These are phyloP conservation scores for Apodemus speciosus DNA, from an alignment of 2,113 vertebrate genomes.

Conservation along the genomic window DNA sequence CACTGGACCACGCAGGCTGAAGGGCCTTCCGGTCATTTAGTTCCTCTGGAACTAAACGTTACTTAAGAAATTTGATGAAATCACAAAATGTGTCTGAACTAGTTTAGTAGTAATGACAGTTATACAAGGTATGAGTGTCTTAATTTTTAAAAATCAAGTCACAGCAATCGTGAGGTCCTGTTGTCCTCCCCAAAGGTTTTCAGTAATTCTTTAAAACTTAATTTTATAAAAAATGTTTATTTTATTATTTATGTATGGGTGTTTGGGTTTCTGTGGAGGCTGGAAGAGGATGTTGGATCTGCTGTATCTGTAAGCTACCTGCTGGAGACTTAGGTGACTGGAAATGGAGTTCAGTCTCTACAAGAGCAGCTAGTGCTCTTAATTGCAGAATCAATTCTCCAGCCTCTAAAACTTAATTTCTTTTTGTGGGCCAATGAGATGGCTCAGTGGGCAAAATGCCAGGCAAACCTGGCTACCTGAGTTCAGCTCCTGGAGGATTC, in stretches of 20 bases:
- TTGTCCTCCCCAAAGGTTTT: neutral
- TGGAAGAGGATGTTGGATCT: neutral
- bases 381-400: neutral
- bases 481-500: too few relatives aligned
- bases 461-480: neutral
- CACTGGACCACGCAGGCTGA: neutral
- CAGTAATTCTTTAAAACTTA: neutral
- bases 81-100: neutral
- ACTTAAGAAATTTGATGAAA: neutral
- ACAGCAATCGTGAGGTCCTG: neutral
- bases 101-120: neutral
- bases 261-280: neutral
- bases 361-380: neutral
- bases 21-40: neutral
- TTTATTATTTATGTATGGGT: neutral
- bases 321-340: neutral
- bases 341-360: neutral
- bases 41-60: neutral
- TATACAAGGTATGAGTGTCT: neutral
- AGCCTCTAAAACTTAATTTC: neutral
- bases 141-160: slow-evolving; percentile 52
- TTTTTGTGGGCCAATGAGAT: neutral
- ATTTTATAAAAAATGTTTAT: neutral
- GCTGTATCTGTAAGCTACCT: neutral
- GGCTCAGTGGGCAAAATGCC: neutral